phyloP scores from a whole-genome alignment of 2,113 vertebrate genomes.

The Cryptotis parvus region DNA sequence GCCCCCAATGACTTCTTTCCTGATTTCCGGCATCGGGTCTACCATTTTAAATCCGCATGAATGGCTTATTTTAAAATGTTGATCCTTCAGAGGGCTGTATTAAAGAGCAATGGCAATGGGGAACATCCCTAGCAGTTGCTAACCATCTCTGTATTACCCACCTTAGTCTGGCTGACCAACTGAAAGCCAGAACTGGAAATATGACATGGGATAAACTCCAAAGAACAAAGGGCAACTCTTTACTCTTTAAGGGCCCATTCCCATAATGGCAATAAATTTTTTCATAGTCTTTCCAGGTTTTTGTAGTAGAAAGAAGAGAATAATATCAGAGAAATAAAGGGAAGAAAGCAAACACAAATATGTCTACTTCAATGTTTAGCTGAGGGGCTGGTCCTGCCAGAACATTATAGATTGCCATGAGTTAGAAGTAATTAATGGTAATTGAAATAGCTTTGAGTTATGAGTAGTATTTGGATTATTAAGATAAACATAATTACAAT shows the following conservation, averaged over 20 bases:
- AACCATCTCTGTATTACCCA: not conserved
- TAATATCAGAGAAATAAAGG: not conserved
- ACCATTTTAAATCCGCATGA: not conserved
- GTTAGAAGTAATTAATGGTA: slow-evolving; percentile 72
- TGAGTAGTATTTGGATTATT: slow-evolving; percentile 74
- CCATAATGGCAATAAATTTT: not conserved
- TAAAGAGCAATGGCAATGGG: not conserved
- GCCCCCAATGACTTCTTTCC: not conserved
- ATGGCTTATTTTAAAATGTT: not conserved
- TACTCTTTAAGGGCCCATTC: not conserved
- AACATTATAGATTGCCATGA: slow-evolving; percentile 46
- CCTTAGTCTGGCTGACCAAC: too few species aligned
- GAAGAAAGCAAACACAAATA: not conserved
- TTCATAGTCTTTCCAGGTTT: not conserved
- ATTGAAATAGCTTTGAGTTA: slow-evolving; percentile 71
- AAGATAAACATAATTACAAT: slow-evolving; percentile 78
- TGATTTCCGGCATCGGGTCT: not conserved
- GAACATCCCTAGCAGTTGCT: too few species aligned
- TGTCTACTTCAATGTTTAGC: not conserved
- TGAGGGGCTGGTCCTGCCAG: not conserved
- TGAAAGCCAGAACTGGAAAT: not conserved
- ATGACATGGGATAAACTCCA: not conserved
- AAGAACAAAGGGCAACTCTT: not conserved
- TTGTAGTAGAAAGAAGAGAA: not conserved
- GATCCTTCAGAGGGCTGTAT: not conserved